Evolutionary conservation across 2,888 invertebrate genomes (phyloP), one percentile per base, ranked within the genome.

Genomic region (Agelastica alni): DNA sequence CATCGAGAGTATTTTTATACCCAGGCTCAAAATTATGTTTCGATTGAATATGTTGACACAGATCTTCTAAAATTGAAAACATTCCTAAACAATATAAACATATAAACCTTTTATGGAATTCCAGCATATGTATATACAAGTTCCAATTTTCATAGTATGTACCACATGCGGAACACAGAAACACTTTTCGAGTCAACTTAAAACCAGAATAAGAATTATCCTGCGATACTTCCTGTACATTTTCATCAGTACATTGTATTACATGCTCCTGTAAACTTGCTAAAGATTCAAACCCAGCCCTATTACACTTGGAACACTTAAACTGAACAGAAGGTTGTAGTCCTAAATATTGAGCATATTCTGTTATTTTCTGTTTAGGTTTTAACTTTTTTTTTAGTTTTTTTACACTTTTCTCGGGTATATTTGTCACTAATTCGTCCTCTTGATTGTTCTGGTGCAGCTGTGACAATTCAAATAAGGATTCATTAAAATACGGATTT

Each of bases 141-240:
- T 91, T 89, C 89, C 91, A 91, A 68, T 89, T 89, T 75, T 91
- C 90, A 77, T 90, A 91, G 70, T 91, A 91, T 7, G 88, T 89
- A 36, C 87, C 88, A 74, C 92, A 92, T 0, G 89, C 87, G 9
- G 89, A 87, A 73, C 92, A 92, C 45, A 91, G 77, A 73, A 88
- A 92, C 56, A 90, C 89, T 73, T 89, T 89, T 34, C 88, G 79
- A n/a, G 87, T 86, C 36, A 87, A 83, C 70, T 85, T 81, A 41
- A 87, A 85, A 66, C 81, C 82, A 37, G 80, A 75, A 59, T 66
- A 78, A 26, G 75, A 67, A 30, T 81, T 78, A 9, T 78, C 70
- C 52, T 77, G 77, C 1, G 77, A 63, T 20, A 63, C 57, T 43
- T 60, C 55, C 53, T 65, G 61, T 5, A 63, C 45, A 22, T 53